Conservation (phyloP, 2,888 invertebrate genomes). For the Luperina testacea region DNA sequence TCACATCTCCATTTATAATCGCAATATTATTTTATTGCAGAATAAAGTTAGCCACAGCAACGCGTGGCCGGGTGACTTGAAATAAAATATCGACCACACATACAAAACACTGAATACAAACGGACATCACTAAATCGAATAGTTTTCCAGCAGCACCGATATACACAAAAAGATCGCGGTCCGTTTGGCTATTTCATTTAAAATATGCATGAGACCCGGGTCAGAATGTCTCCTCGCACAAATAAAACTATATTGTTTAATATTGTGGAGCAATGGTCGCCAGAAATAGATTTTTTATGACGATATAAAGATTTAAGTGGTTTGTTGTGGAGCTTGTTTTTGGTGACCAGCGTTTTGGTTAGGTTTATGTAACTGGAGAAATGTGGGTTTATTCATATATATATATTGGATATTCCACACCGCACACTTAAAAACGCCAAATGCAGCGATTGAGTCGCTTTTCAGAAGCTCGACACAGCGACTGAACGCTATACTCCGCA, state of each 20-base stretch:
- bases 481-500: no score
- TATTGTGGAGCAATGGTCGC: constrained; percentile 66
- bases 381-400: not conserved
- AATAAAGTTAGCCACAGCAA: no score
- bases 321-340: constrained; percentile 34
- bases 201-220: constrained; percentile 81
- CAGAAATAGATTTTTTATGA: constrained; percentile 68
- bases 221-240: constrained; percentile 72
- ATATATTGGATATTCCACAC: no score
- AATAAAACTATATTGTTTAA: constrained; percentile 78
- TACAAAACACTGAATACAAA: constrained; percentile 48
- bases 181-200: constrained; percentile 75
- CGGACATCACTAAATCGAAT: constrained; percentile 61
- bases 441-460: no score
- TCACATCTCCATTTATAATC: no score
- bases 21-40: no score
- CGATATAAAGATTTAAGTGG: constrained; percentile 58
- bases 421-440: no score
- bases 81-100: not conserved
- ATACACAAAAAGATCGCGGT: constrained; percentile 68
- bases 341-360: constrained; percentile 9
- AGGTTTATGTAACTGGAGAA: not conserved
- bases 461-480: no score
- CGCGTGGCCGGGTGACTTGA: no score
- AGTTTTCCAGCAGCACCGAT: constrained; percentile 59